phyloP scores from a whole-genome alignment of 2,113 vertebrate species.

The Nansenia antarctica region DNA sequence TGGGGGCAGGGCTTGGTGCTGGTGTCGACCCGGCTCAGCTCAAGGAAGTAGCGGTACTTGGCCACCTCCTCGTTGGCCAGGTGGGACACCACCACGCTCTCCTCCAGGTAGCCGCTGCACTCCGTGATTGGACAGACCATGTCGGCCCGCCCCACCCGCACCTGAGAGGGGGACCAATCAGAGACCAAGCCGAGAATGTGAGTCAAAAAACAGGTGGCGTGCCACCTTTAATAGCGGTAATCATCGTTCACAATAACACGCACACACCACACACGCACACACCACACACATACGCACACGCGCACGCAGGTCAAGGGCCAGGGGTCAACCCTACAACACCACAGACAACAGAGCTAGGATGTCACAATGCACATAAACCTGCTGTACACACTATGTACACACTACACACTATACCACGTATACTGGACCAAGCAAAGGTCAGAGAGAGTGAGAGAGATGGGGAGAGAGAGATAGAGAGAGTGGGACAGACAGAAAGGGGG shows the following conservation, averaged over 20 bases:
- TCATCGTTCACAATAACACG: neutral
- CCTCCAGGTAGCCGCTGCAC: slow-evolving; percentile 91
- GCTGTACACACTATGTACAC: neutral
- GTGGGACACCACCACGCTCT: slow-evolving; percentile 84
- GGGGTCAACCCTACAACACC: too few species aligned
- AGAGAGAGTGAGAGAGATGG: too few species aligned
- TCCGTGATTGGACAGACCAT: slow-evolving; percentile 93
- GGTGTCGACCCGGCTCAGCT: slow-evolving; percentile 91
- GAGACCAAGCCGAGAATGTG: too few species aligned
- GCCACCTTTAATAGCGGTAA: too few species aligned
- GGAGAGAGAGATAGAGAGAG: too few species aligned
- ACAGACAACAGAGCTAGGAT: too few species aligned
- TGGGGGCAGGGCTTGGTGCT: slow-evolving; percentile 98
- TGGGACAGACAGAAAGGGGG: too few species aligned
- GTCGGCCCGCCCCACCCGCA: slow-evolving; percentile 84
- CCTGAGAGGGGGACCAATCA: slow-evolving; percentile 78
- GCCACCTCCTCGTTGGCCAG: slow-evolving; percentile 87
- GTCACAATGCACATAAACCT: neutral
- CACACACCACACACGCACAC: too few species aligned
- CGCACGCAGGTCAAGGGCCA: neutral
- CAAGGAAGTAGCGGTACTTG: slow-evolving; percentile 94
- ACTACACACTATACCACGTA: too few species aligned
- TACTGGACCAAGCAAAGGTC: too few species aligned
- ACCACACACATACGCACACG: neutral
- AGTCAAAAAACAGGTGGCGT: too few species aligned